Base-by-base conservation (phyloP, 1,140 invertebrate genomes). In the Bombus confusus region DNA sequence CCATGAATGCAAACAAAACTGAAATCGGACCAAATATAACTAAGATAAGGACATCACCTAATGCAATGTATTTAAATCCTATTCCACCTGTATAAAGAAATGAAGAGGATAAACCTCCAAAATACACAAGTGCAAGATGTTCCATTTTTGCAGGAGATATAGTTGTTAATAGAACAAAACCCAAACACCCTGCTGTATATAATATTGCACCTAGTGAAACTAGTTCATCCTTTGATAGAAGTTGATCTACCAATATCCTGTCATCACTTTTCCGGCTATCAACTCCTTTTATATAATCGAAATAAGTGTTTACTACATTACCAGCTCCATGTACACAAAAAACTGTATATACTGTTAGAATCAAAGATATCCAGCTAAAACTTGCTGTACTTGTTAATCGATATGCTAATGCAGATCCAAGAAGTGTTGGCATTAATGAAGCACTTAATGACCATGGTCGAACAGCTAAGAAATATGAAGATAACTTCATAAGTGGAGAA, bases 271-370 rank as follows among this genome's bases (percentile, higher is more conserved):
- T 98, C 78, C 98, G 96, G 92, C 97, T 98, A 92, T 99, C 98
- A 68, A 99, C 98, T 52, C 98, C 98, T 95, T 98, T 98, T 13
- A 98, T 96, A 93, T 98, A 99, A 95, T 99, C 98, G 93, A 97
- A 99, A 94, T 99, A 99, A 0, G 98, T 99, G 93, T 99, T 99
- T 2, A 99, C 98, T n/a, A 99, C 97, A 95, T 99, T 99, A 62
- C 98, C 98, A 80, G 98, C 98, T 74, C 98, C 98, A 94, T 99
- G 98, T 5, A 99, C 98, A 28, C 97, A 98, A 75, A 99, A 95
- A 13, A 98, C 97, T 3, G 98, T 99, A 71, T 98, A 96, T 39
- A 98, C 95, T 2, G 98, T 98, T 1, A 98, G 95, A 15, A 98
- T 90, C 81, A 99, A 96, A 8, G 97, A 97, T 66, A 97, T 92